These are phyloP conservation scores for Corythoichthys intestinalis DNA, from an alignment of 2,113 vertebrate genomes.

Conservation along the genomic window DNA sequence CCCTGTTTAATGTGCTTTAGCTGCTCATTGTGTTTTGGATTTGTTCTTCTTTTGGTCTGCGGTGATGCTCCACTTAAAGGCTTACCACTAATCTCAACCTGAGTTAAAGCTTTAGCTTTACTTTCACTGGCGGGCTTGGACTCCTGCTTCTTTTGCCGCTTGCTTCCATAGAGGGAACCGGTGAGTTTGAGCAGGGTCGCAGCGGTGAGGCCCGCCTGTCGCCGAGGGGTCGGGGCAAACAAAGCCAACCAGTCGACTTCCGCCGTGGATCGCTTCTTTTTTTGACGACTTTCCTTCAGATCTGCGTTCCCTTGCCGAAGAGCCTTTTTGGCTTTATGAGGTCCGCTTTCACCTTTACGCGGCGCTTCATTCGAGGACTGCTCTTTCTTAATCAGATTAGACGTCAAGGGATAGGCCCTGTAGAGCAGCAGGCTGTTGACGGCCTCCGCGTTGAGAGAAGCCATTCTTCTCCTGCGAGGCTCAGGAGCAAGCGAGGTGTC, in stretches of 20 bases:
- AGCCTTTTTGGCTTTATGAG: slow-evolving; percentile 54
- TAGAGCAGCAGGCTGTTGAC: slow-evolving; percentile 92
- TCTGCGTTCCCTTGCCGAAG: slow-evolving; percentile 37
- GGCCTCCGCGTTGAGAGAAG: slow-evolving; percentile 94
- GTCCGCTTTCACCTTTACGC: slow-evolving; percentile 27
- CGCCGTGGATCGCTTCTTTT: slow-evolving; percentile 49
- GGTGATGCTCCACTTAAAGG: slow-evolving; percentile 46
- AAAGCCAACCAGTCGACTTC: slow-evolving; percentile 64
- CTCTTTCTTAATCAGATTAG: slow-evolving; percentile 61
- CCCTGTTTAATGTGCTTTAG: slow-evolving; percentile 56
- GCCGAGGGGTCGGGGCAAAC: slow-evolving; percentile 82
- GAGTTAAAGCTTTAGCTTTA: slow-evolving; percentile 50
- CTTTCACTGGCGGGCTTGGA: slow-evolving; percentile 60
- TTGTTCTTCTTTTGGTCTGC: slow-evolving; percentile 49
- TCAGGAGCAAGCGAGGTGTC: slow-evolving; percentile 64
- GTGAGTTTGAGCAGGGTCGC: slow-evolving; percentile 91
- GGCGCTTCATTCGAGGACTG: slow-evolving; percentile 46
- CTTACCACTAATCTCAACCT: slow-evolving; percentile 65
- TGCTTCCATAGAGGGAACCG: slow-evolving; percentile 72
- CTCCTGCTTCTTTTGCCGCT: slow-evolving; percentile 67
- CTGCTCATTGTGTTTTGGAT: slow-evolving; percentile 54
- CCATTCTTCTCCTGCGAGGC: slow-evolving; percentile 88
- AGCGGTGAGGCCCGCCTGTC: slow-evolving; percentile 92
- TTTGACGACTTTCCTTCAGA: slow-evolving; percentile 45
- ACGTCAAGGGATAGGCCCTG: slow-evolving; percentile 63